These are phyloP conservation scores for Dendrolimus pini DNA, from an alignment of 2,888 invertebrate genomes.

Conservation along the genomic window DNA sequence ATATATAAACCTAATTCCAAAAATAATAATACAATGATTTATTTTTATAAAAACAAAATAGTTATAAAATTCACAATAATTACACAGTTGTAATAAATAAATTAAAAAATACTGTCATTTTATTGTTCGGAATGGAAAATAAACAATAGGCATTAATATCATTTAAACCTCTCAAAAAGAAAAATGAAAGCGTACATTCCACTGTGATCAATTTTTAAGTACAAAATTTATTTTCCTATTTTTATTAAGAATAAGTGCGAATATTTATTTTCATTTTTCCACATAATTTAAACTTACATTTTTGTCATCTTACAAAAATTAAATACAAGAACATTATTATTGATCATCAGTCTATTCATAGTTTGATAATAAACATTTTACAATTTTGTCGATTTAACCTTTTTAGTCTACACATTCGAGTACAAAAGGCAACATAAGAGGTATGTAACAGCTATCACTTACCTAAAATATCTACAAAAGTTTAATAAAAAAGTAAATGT, in stretches of 20 bases:
- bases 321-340: conserved; percentile 73
- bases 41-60: conserved; percentile 33
- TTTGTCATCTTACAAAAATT: conserved; percentile 72
- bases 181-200: conserved; percentile 61
- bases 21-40: conserved; percentile 61
- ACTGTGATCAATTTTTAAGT: conserved; percentile 65
- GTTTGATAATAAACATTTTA: conserved; percentile 72
- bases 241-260: conserved; percentile 35
- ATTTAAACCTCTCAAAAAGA: conserved; percentile 59
- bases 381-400: conserved; percentile 72
- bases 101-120: conserved; percentile 68
- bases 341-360: conserved; percentile 76
- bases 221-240: conserved; percentile 54
- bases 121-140: conserved; percentile 48
- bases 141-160: conserved; percentile 21
- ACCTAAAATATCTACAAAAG: conserved; percentile 57
- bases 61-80: conserved; percentile 52
- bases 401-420: conserved; percentile 49
- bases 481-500: conserved; percentile 49
- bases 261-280: conserved; percentile 31
- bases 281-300: conserved; percentile 70
- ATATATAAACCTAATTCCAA: conserved; percentile 59
- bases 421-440: conserved; percentile 69
- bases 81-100: conserved; percentile 58
- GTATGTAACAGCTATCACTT: conserved; percentile 38